Base-by-base conservation (phyloP, 2,113 vertebrate genomes). In the Tychaedon coryphoeus region DNA sequence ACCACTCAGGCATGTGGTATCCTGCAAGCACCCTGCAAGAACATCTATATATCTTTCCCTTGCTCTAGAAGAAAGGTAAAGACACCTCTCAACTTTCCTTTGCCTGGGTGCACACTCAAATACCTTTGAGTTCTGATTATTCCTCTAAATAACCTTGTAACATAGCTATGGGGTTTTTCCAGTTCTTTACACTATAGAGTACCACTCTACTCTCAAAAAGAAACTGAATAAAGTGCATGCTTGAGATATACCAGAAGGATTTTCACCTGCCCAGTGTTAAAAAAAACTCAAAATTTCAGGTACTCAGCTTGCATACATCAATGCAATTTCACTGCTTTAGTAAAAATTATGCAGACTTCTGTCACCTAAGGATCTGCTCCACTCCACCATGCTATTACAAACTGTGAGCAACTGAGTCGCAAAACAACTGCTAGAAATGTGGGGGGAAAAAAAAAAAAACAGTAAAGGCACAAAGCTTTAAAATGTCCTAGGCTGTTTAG, bases 351-450 rank as follows among this genome's bases (percentile, higher is more conserved):
- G 23, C 6, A 6, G 33, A 33, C 10, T 81, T 71, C 23, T n/a
- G 28, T 12, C 31, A 57, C 10, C 19, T 61, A 19, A 66, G 8
- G 10, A 34, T 83, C 14, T 19, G 4, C 12, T 78, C 20, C 18
- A 54, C 7, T 78, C 23, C 18, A 50, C 8, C 4, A 33, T 4
- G 10, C 10, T 20, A 14, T 69, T 73, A 53, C 77, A 90, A 81
- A 7, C 24, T 70, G 22, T 40, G 50, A 80, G 40, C 31, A 80
- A 60, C 0, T 0, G 6, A 64, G 31, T 12, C 0, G 0, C 24
- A 53, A 81, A 92, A 36, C 2, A 65, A 11, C 13, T 34, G 20
- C 25, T 56, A 57, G 9, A 61, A 77, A 83, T 28, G 10, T n/a
- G 22, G 34, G 20, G 36, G 36, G 34, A 72, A 14, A 65, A 53